Evolutionary conservation across 2,113 vertebrate genomes (phyloP).

Genomic region (Thamnophis sirtalis): DNA sequence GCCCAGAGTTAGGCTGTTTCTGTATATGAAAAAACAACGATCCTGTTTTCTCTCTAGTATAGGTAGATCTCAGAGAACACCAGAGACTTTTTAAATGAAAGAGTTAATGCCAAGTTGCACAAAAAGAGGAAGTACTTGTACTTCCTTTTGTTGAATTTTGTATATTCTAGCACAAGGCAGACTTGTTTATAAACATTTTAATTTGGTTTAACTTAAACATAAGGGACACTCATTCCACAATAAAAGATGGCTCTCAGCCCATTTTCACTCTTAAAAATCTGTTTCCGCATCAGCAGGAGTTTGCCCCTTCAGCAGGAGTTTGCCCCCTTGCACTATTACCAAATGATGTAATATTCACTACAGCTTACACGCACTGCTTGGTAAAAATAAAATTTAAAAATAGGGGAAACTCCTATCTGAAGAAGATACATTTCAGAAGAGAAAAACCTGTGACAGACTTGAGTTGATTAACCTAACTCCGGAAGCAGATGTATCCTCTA

Average conservation of each 20-base stretch:
- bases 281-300: slow-evolving; percentile 34
- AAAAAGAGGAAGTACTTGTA: not conserved
- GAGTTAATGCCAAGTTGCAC: not conserved
- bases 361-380: not conserved
- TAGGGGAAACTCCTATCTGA: slow-evolving; percentile 52
- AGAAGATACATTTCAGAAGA: slow-evolving; percentile 27
- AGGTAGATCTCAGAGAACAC: not conserved
- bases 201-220: slow-evolving; percentile 1
- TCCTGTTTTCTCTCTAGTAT: not conserved
- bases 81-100: not conserved
- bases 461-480: slow-evolving; percentile 64
- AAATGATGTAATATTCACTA: slow-evolving; percentile 46
- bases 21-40: not conserved
- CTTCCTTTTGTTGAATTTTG: not conserved
- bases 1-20: not conserved
- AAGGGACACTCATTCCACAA: slow-evolving; percentile 33
- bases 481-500: slow-evolving; percentile 79
- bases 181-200: slow-evolving; percentile 14
- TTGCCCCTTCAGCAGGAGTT: slow-evolving; percentile 37
- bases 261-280: slow-evolving; percentile 30
- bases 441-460: slow-evolving; percentile 53
- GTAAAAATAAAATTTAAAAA: slow-evolving; percentile 39
- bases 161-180: slow-evolving; percentile 16
- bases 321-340: slow-evolving; percentile 38
- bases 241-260: slow-evolving; percentile 19